Evolutionary conservation across 2,888 invertebrate genomes (phyloP).

Genomic region (Poecilobothrus nobilitatus): DNA sequence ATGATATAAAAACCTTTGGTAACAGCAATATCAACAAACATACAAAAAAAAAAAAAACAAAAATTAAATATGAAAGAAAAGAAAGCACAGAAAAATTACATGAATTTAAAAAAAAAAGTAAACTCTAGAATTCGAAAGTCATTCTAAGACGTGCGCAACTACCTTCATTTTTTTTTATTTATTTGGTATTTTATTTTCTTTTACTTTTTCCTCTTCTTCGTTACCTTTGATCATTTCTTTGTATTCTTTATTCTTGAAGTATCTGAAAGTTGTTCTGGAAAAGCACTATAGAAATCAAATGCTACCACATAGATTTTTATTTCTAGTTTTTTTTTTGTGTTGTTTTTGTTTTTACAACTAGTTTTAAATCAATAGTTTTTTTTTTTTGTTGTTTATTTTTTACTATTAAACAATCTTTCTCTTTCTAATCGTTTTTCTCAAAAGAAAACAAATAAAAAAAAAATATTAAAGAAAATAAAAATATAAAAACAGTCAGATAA

Average conservation of each 20-base stretch:
- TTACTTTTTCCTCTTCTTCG: background rate
- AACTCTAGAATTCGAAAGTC: background rate
- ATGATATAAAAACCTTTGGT: background rate
- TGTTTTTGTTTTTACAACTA: background rate
- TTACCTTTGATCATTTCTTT: background rate
- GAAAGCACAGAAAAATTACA: background rate
- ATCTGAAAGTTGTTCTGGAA: no score
- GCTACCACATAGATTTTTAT: background rate
- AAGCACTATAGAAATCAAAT: no score
- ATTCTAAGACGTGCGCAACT: background rate
- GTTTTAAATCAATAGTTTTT: background rate
- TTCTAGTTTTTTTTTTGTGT: background rate
- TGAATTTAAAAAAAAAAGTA: background rate
- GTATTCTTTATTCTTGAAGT: background rate
- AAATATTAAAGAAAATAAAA: background rate
- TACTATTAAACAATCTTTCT: no score
- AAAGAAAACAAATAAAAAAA: background rate
- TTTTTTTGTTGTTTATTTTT: no score
- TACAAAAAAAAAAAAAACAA: no score
- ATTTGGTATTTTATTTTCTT: no score
- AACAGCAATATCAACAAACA: no score
- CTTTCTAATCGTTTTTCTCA: no score
- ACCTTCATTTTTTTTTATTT: background rate
- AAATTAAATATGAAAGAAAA: background rate
- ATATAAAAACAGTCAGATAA: background rate